Evolutionary conservation across 2,113 vertebrate genomes (phyloP).

Genomic region (Sinosuthora webbiana): DNA sequence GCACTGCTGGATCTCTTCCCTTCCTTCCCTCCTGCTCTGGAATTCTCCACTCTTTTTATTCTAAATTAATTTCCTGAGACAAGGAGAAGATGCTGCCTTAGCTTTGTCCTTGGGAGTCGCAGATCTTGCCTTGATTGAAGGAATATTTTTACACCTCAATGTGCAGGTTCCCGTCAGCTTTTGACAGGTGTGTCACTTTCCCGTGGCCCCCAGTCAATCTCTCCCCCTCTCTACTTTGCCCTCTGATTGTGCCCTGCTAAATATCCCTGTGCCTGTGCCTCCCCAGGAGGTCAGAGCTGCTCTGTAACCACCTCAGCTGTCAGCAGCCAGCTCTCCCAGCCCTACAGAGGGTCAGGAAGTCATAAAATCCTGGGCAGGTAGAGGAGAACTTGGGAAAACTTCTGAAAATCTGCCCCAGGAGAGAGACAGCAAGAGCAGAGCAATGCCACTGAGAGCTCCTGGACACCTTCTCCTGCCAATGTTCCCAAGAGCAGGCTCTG

Average conservation of each 20-base stretch:
- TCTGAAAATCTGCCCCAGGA: not conserved
- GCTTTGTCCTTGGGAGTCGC: conserved; percentile 46
- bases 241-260: not conserved
- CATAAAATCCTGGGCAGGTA: not conserved
- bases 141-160: conserved; percentile 53
- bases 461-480: not conserved
- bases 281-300: not conserved
- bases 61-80: conserved; percentile 55
- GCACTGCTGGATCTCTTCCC: not conserved
- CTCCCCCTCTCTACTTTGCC: not conserved
- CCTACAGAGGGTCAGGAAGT: not conserved
- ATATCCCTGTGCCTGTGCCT: not conserved
- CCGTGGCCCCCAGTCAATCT: not conserved
- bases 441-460: not conserved
- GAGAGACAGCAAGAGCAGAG: not conserved
- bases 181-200: conserved; percentile 13
- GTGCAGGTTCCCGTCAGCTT: conserved; percentile 11
- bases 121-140: conserved; percentile 33
- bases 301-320: not conserved
- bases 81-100: conserved; percentile 12
- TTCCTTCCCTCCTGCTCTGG: not conserved
- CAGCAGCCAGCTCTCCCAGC: not conserved
- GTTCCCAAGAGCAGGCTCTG: not conserved
- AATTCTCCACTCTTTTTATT: not conserved
- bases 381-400: not conserved